Evolutionary conservation across 2,888 invertebrate species (phyloP), one percentile per base, ranked within the genome.

Genomic region (Ophion costatus): DNA sequence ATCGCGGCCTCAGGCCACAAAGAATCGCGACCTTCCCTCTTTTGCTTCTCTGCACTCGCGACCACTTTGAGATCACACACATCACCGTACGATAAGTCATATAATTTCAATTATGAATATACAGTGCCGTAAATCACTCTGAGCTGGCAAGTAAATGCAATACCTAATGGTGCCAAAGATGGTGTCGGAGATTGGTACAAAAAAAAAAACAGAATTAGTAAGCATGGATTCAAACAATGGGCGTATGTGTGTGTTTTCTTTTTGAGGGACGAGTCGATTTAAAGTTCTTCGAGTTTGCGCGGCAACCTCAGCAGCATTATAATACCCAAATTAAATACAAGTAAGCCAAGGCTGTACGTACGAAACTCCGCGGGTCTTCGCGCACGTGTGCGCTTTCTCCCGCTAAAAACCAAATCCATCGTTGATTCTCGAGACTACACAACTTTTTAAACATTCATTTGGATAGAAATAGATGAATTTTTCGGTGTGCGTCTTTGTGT

Each of bases 1-100:
- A 81, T 59, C 51, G 22, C 69, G 75, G 79, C 79, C 83, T 61
- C 63, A 29, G 79, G 78, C 78, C 56, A 17, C 51, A 63, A 10
- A 29, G 51, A 69, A 24, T 59, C 67, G 56, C 76, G 83, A 80
- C 75, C 83, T 83, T 83, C 75, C 82, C 42, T 14, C 45, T 74
- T 45, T 69, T 63, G 22, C 74, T 71, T 45, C 63, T 59, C 24
- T 29, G 0, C 17, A 14, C 17, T 51, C 14, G 51, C 51, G 5
- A 17, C 51, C 56, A 56, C 70, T 17, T 17, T 17, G n/a, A 2
- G 14, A 29, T 70, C n/a, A 56, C 45, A n/a, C 14, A 9, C 7
- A n/a, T 51, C 17, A 10, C 14, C 17, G 61, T 17, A 45, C 45
- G 42, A 42, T 45, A 10, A 67, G 33, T 22, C 67, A 45, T 22